Base-by-base conservation (phyloP, 2,797 vertebrate genomes). In the Halcyon chelicuti region DNA sequence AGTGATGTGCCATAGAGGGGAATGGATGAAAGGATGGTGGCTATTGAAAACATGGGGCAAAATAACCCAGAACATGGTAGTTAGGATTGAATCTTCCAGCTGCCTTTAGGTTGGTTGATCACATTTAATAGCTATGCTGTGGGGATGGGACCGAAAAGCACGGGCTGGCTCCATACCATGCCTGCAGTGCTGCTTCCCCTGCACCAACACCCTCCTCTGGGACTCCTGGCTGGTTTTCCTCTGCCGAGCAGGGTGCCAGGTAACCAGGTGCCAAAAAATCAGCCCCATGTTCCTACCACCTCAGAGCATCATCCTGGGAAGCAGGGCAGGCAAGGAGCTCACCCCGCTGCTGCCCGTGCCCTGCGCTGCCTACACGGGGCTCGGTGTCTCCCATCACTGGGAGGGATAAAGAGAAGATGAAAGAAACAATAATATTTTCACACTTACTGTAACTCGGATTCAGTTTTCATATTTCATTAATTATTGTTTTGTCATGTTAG, bases 361-460 rank as follows among this genome's bases (percentile, higher is more conserved):
- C 44, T 22, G 15, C 6, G 14, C 88, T 37, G 55, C 54, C 18
- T 15, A n/a, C 31, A 1, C 5, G 2, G 57, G 58, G 74, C 80
- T 90, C 0, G 0, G 79, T 61, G 77, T 91, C 90, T 88, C 47
- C 84, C 33, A 4, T 72, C 9, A 1, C 77, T 10, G 42, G 39
- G 57, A 93, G 66, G 84, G 67, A 75, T 47, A 42, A 67, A 75
- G 73, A 66, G 73, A 52, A 89, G 86, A 51, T 40, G 63, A 95
- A 91, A 93, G 96, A 82, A 96, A 96, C 88, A 95, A 61, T 74
- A 93, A 94, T 91, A 93, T 91, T 96, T 95, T 96, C 70, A 94
- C 79, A 82, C 86, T 94, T 93, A 74, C 79, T 90, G 81, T 93
- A 95, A 96, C 91, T 96, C 14, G 0, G 37, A 70, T 90, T 95